Percentiles rank a stretch among this genome's conserved stretches.
These are phyloP conservation scores for Ailurus styani DNA, from an alignment of 2,113 vertebrate genomes.

Conservation along the genomic window DNA sequence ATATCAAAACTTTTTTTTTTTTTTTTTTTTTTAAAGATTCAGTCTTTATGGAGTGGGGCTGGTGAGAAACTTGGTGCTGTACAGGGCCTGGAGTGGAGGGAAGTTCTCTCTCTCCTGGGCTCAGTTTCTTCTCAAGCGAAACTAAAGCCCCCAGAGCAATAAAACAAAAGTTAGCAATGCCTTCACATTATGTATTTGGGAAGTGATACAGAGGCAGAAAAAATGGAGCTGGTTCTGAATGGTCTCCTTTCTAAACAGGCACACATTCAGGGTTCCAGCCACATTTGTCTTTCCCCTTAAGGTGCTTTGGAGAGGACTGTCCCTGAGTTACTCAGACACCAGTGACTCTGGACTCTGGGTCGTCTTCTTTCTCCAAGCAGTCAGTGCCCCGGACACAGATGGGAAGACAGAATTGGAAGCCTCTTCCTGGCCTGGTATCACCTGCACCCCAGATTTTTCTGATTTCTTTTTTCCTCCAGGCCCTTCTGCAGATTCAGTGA, in stretches of 20 bases:
- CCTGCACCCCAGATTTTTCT: neutral
- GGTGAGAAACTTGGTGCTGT: neutral
- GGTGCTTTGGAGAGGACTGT: neutral
- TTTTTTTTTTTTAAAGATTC: neutral
- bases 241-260: neutral
- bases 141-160: constrained; percentile 47
- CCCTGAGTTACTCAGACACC: neutral
- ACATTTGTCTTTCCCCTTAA: neutral
- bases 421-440: neutral
- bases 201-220: neutral
- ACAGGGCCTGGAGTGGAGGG: neutral
- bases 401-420: neutral
- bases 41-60: neutral
- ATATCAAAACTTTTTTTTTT: neutral
- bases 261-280: neutral
- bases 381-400: neutral
- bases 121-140: constrained; percentile 2
- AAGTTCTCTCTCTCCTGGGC: neutral
- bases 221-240: neutral
- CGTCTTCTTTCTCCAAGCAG: neutral
- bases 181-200: neutral
- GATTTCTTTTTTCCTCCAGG: neutral
- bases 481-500: constrained; percentile 11
- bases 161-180: neutral
- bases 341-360: neutral